Evolutionary conservation across 2,113 vertebrate genomes (phyloP).

Genomic region (Mus spicilegus): DNA sequence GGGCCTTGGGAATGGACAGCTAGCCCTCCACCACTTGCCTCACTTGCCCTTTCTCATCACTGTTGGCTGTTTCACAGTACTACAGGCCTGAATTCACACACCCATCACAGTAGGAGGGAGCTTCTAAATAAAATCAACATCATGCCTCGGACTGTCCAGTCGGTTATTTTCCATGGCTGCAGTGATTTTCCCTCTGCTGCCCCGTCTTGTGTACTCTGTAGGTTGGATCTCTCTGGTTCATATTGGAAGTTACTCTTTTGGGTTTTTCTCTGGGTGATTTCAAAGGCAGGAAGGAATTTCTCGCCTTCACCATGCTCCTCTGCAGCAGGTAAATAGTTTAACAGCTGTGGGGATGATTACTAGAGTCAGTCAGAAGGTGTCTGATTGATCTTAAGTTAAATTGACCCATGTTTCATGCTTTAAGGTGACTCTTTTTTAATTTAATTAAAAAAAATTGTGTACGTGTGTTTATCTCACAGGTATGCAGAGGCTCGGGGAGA

Average conservation of each 20-base stretch:
- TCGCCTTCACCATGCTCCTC: conserved; percentile 84
- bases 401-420: conserved; percentile 64
- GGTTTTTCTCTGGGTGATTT: conserved; percentile 85
- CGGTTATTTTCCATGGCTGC: conserved; percentile 61
- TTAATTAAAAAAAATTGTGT: background rate
- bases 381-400: conserved; percentile 80
- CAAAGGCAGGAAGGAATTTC: conserved; percentile 88
- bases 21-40: background rate
- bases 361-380: conserved; percentile 86
- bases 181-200: conserved; percentile 49
- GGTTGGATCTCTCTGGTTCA: conserved; percentile 77
- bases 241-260: conserved; percentile 70
- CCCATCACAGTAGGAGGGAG: conserved; percentile 47
- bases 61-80: background rate
- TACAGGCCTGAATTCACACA: background rate
- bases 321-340: conserved; percentile 89
- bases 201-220: conserved; percentile 53
- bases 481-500: background rate
- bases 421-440: background rate
- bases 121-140: conserved; percentile 68
- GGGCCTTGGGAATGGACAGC: background rate
- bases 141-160: conserved; percentile 65
- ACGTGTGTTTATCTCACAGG: background rate
- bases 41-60: background rate
- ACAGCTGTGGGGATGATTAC: conserved; percentile 83